A percentile compares a stretch with the other conserved stretches of the same genome.
phyloP scores from a whole-genome alignment of 2,797 vertebrate genomes.

The Toxotes lorentzi region DNA sequence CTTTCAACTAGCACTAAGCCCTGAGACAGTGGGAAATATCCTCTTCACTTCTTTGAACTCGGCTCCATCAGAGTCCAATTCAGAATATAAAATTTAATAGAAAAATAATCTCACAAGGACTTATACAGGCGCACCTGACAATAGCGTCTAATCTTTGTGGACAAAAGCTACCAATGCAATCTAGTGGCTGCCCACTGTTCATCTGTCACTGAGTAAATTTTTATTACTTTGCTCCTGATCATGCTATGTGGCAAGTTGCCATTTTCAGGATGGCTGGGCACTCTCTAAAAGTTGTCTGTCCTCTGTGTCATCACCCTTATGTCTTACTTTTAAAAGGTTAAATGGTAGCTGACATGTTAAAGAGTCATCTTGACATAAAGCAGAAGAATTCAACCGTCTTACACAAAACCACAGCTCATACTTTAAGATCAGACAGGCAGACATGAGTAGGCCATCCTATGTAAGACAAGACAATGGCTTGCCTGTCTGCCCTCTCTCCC shows the following conservation, averaged over 20 bases:
- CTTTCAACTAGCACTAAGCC: slow-evolving; percentile 76
- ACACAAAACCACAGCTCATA: slow-evolving; percentile 52
- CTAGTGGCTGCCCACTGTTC: slow-evolving; percentile 47
- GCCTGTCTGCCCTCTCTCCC: slow-evolving; percentile 57
- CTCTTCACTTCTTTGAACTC: slow-evolving; percentile 76
- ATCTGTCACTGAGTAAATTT: slow-evolving; percentile 30
- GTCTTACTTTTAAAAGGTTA: slow-evolving; percentile 17
- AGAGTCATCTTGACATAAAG: slow-evolving; percentile 32
- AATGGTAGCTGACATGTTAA: slow-evolving; percentile 25
- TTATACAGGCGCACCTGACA: slow-evolving; percentile 62
- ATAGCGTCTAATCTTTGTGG: slow-evolving; percentile 62
- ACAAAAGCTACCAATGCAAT: slow-evolving; percentile 68
- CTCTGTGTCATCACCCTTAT: not conserved
- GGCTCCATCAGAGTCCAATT: slow-evolving; percentile 65
- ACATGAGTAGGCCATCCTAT: slow-evolving; percentile 51
- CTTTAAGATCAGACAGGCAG: slow-evolving; percentile 56
- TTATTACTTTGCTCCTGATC: slow-evolving; percentile 31
- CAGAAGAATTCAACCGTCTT: slow-evolving; percentile 33
- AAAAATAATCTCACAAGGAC: slow-evolving; percentile 69
- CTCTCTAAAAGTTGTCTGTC: slow-evolving; percentile 23
- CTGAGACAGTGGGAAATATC: slow-evolving; percentile 78
- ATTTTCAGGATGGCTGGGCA: slow-evolving; percentile 4
- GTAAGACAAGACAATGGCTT: slow-evolving; percentile 72
- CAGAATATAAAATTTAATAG: slow-evolving; percentile 62
- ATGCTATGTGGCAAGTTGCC: slow-evolving; percentile 21